Percentiles rank a stretch among this genome's conserved stretches.
These are phyloP conservation scores for Hylaeus volcanicus DNA, from an alignment of 1,140 invertebrate genomes.

Conservation along the genomic window DNA sequence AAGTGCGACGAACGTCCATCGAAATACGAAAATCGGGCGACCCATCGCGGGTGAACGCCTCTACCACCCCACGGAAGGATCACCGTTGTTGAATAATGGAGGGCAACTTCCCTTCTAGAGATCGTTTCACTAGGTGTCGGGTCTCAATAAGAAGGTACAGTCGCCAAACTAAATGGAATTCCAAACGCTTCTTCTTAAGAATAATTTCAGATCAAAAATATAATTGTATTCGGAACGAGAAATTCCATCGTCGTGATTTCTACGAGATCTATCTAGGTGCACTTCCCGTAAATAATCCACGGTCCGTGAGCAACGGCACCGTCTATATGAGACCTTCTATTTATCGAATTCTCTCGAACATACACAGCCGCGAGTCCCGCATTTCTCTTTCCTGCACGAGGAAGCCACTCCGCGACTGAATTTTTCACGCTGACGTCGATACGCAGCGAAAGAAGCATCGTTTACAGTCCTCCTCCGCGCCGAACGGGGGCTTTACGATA, in stretches of 20 bases:
- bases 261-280: background rate
- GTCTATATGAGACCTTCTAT: slow-evolving; percentile 23
- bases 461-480: background rate
- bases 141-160: slow-evolving; percentile 6
- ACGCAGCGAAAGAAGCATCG: background rate
- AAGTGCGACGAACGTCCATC: slow-evolving; percentile 6
- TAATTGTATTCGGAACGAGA: no score
- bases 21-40: slow-evolving; percentile 42
- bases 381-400: background rate
- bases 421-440: background rate
- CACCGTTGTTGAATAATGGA: slow-evolving; percentile 57
- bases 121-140: slow-evolving; percentile 1
- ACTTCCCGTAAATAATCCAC: slow-evolving; percentile 57
- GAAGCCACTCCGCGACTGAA: background rate
- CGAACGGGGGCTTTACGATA: background rate
- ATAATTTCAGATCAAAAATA: no score
- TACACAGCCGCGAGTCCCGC: background rate
- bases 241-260: no score
- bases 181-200: no score
- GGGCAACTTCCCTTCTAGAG: slow-evolving; percentile 11
- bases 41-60: background rate
- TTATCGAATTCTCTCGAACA: slow-evolving; percentile 4
- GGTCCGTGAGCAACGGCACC: slow-evolving; percentile 3
- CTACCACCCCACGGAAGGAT: slow-evolving; percentile 3
- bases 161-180: no score